Base-by-base conservation (phyloP, 2,888 invertebrate genomes). In the Linyphia triangularis region DNA sequence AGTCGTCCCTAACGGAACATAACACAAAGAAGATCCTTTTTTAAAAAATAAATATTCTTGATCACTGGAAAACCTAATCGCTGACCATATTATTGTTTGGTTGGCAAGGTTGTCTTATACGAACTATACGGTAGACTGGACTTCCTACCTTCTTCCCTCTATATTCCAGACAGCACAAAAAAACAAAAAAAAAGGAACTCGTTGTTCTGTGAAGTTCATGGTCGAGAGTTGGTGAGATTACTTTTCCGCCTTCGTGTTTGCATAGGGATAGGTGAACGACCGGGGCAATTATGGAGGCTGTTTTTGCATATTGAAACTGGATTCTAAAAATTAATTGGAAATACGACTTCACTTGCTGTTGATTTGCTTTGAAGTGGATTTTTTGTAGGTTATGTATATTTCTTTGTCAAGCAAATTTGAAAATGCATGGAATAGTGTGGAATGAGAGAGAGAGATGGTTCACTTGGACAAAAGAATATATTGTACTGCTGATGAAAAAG, bases 191-290 rank as follows among this genome's bases (percentile, higher is more conserved):
- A 70, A 6, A 13, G 19, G 51, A 61, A 65, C 26, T 22, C 22
- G 65, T 65, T 65, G 65, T 67, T 28, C 40, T 70, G 13, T 43
- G 22, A 77, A 77, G 75, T 77, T 77, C 75, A 77, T 59, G 75
- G 75, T 61, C 75, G 37, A 40, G 6, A 77, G 37, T 24, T 16
- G 24, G 40, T 19, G 7, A 24, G 37, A 75, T 30, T 10, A 13
- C 16, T 51, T 51, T 43, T 40, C 70, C 51, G 51, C 51, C 51
- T 24, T 26, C 33, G 13, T 70, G 24, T 26, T 43, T 43, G 43
- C 24, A 26, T 2, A 26, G 24, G 30, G n/a, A 16, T 10, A 30
- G 75, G 61, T 77, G 75, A 77, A 77, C 24, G 75, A 77, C 75
- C 75, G 75, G 37, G 26, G 57, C 10, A 19, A 13, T 24, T 22